Percentiles rank a stretch among this genome's conserved stretches.
Evolutionary conservation across 2,888 invertebrate species (phyloP).

Genomic region (Argyresthia goedartella): DNA sequence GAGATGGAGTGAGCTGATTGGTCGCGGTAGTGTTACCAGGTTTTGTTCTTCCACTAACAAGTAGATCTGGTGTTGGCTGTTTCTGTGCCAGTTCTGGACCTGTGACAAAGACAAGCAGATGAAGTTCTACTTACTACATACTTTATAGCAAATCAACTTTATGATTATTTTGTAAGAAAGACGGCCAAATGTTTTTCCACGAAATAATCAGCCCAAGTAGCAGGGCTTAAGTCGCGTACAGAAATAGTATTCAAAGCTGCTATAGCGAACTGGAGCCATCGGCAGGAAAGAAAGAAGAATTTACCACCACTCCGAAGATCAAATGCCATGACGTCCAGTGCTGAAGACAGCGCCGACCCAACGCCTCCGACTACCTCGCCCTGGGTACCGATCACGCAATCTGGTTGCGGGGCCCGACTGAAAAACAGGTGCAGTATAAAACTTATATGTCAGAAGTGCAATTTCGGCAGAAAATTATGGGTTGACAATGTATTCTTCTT

Average conservation of each 20-base stretch:
- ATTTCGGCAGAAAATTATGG: too few relatives aligned
- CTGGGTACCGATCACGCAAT: slow-evolving; percentile 41
- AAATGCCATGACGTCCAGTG: slow-evolving; percentile 85
- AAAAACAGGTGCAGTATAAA: slow-evolving; percentile 12
- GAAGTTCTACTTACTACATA: not conserved
- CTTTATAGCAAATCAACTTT: too few relatives aligned
- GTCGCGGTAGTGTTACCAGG: not conserved
- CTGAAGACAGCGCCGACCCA: slow-evolving; percentile 76
- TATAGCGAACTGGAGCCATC: too few relatives aligned
- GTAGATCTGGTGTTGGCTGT: slow-evolving; percentile 47
- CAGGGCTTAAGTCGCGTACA: too few relatives aligned
- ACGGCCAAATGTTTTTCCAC: too few relatives aligned
- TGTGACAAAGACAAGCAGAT: slow-evolving; percentile 7
- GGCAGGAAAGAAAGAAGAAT: not conserved
- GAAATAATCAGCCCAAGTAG: too few relatives aligned
- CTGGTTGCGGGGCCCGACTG: slow-evolving; percentile 42
- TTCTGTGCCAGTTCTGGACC: slow-evolving; percentile 28
- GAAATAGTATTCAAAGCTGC: too few relatives aligned
- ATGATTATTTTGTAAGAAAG: too few relatives aligned
- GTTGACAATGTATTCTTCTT: too few relatives aligned
- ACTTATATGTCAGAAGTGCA: too few relatives aligned
- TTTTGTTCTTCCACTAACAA: slow-evolving; percentile 36
- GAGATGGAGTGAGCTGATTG: not conserved
- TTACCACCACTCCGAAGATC: slow-evolving; percentile 27
- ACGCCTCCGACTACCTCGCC: slow-evolving; percentile 55